Evolutionary conservation across 2,888 invertebrate species (phyloP).

Genomic region (Entomobrya proxima): DNA sequence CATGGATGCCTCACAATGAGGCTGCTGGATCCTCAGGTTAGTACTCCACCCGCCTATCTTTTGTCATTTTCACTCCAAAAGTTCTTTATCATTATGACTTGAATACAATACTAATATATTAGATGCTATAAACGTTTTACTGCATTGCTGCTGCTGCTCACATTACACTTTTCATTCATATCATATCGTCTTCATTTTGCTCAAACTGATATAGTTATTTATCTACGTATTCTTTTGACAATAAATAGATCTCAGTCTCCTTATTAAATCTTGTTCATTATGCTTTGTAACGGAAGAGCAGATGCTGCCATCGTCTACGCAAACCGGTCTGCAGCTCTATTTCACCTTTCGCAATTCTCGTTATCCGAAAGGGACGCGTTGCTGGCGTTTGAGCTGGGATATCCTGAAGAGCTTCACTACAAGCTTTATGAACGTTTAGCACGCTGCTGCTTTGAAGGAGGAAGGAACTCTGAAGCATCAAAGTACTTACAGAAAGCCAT

Average conservation of each 20-base stretch:
- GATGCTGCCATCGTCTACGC: slow-evolving; percentile 82
- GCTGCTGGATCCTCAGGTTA: slow-evolving; percentile 66
- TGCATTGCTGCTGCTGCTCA: neutral
- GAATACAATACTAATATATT: too few species aligned
- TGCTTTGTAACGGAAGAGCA: slow-evolving; percentile 22
- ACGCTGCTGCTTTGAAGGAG: slow-evolving; percentile 67
- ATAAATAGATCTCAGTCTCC: neutral
- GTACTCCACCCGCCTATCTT: neutral
- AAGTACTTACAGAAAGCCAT: slow-evolving; percentile 69
- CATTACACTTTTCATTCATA: neutral
- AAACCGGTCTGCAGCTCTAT: slow-evolving; percentile 83
- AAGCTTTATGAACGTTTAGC: slow-evolving; percentile 74
- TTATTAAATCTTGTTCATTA: slow-evolving; percentile 6
- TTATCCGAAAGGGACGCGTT: slow-evolving; percentile 84
- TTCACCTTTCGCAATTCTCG: slow-evolving; percentile 80
- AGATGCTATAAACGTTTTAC: too few species aligned
- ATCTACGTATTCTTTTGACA: neutral
- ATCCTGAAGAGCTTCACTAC: slow-evolving; percentile 79
- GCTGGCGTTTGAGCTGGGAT: slow-evolving; percentile 82
- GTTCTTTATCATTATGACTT: neutral
- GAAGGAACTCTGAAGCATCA: slow-evolving; percentile 66
- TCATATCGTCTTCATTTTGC: neutral
- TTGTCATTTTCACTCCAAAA: slow-evolving; percentile 32
- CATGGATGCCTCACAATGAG: slow-evolving; percentile 70
- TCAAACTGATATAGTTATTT: neutral